phyloP scores from a whole-genome alignment of 2,797 vertebrate species.

The Gouania willdenowi region DNA sequence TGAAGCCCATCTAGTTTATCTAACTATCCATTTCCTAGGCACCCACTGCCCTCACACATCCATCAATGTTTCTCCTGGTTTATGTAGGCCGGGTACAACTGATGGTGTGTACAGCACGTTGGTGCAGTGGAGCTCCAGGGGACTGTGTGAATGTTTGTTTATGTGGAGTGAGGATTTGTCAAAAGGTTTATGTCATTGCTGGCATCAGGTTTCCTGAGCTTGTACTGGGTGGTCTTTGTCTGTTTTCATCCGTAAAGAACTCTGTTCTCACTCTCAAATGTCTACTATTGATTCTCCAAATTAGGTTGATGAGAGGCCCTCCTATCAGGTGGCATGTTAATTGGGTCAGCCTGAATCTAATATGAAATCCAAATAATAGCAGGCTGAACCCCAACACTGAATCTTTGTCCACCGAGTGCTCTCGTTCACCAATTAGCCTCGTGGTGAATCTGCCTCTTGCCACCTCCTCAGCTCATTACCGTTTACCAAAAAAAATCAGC shows the following conservation, averaged over 20 bases:
- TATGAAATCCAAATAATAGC: constrained; percentile 78
- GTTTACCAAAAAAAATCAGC: constrained; percentile 38
- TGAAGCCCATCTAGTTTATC: constrained; percentile 39
- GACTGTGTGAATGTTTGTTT: constrained; percentile 72
- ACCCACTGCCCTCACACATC: too few relatives aligned
- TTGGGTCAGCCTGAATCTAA: constrained; percentile 76
- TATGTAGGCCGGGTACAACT: constrained; percentile 50
- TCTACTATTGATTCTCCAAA: constrained; percentile 79
- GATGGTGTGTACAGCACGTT: constrained; percentile 55
- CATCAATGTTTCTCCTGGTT: constrained; percentile 62
- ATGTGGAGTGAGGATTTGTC: constrained; percentile 67
- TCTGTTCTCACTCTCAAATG: constrained; percentile 76
- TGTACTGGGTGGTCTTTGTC: constrained; percentile 81
- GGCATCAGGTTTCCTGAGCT: constrained; percentile 66
- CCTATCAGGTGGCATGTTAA: constrained; percentile 80
- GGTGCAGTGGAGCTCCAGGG: constrained; percentile 53
- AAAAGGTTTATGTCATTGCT: constrained; percentile 80
- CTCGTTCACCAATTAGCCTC: constrained; percentile 72
- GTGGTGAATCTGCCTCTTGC: constrained; percentile 54
- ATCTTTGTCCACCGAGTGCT: constrained; percentile 65
- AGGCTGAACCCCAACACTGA: constrained; percentile 67
- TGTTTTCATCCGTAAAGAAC: constrained; percentile 74
- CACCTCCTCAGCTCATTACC: constrained; percentile 33
- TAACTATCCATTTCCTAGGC: too few relatives aligned
- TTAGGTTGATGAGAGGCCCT: constrained; percentile 84